Conservation (phyloP, 23 tunicate genomes). For the Ciona savignyi region DNA sequence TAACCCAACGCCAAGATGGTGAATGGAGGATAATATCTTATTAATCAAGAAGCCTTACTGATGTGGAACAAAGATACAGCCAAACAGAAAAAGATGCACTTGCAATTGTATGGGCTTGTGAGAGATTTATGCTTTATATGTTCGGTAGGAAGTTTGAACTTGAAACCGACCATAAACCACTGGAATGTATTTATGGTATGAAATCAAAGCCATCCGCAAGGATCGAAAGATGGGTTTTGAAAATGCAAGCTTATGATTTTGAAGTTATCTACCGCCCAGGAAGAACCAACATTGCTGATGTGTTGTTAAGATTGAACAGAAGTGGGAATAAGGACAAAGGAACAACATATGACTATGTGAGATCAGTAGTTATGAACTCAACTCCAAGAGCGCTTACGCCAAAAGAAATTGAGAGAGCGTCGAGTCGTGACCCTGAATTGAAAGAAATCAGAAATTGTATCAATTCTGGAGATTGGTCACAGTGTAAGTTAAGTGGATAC, state of each 20-base stretch:
- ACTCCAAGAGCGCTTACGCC: constrained; percentile 6
- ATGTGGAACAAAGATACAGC: constrained; percentile 11
- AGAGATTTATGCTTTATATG: constrained; percentile 12
- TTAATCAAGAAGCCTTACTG: not conserved
- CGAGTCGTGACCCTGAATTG: constrained; percentile 1
- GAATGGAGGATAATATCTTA: not conserved
- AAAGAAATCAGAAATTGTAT: constrained; percentile 2
- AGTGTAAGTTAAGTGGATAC: constrained; percentile 3
- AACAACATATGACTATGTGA: not conserved
- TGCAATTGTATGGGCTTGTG: too few species aligned
- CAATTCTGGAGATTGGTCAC: constrained; percentile 13
- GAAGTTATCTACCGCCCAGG: constrained; percentile 16
- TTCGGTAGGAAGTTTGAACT: constrained; percentile 24
- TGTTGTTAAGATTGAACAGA: not conserved
- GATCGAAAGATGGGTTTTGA: constrained; percentile 20
- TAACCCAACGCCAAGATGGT: not conserved
- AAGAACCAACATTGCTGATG: constrained; percentile 19
- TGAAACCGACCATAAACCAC: constrained; percentile 16
- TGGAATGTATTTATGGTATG: not conserved
- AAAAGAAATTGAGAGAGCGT: constrained; percentile 5
- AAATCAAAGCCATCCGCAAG: constrained; percentile 30
- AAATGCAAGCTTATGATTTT: constrained; percentile 19
- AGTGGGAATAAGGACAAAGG: not conserved
- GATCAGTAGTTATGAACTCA: not conserved
- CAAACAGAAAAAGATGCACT: constrained; percentile 21